phyloP scores from a whole-genome alignment of 2,888 invertebrate genomes.

The Teleiodes luculella region DNA sequence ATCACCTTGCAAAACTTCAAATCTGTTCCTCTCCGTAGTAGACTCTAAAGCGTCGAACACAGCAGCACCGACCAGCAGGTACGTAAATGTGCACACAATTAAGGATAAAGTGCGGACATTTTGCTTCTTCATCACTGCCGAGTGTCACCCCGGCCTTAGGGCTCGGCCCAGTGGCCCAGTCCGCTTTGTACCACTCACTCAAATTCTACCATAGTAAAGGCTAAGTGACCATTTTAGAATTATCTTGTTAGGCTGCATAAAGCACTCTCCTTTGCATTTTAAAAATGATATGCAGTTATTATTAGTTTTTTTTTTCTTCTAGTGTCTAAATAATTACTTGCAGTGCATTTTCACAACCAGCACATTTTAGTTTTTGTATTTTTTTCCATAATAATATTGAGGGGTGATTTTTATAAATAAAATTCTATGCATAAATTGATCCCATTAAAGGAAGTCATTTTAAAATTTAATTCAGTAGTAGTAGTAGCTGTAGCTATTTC shows the following conservation, averaged over 20 bases:
- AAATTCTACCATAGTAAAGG: constrained; percentile 37
- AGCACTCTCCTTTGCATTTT: constrained; percentile 20
- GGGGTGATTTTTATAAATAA: constrained; percentile 35
- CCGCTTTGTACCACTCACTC: constrained; percentile 42
- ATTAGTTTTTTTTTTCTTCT: constrained; percentile 26
- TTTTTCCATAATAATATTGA: constrained; percentile 14
- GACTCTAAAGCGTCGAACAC: constrained; percentile 99
- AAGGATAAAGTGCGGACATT: constrained; percentile 99
- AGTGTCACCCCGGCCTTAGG: constrained; percentile 61
- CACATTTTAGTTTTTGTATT: constrained; percentile 31
- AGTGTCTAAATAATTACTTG: constrained; percentile 17
- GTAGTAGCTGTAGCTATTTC: background rate
- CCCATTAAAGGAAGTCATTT: constrained; percentile 54
- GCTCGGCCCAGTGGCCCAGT: constrained; percentile 47
- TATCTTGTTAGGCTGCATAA: background rate
- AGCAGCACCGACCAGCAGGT: constrained; percentile 98
- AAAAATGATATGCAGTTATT: constrained; percentile 31
- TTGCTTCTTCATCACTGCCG: constrained; percentile 97
- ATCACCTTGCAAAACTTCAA: constrained; percentile 91
- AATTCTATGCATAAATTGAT: constrained; percentile 67
- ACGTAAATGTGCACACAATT: constrained; percentile 99
- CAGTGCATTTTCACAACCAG: constrained; percentile 18
- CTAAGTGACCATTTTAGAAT: constrained; percentile 55
- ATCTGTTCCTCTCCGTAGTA: constrained; percentile 94
- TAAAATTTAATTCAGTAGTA: background rate